A percentile compares a stretch with the other conserved stretches of the same genome.
phyloP scores from a whole-genome alignment of 2,888 invertebrate species.

The Epirrhoe tristata region DNA sequence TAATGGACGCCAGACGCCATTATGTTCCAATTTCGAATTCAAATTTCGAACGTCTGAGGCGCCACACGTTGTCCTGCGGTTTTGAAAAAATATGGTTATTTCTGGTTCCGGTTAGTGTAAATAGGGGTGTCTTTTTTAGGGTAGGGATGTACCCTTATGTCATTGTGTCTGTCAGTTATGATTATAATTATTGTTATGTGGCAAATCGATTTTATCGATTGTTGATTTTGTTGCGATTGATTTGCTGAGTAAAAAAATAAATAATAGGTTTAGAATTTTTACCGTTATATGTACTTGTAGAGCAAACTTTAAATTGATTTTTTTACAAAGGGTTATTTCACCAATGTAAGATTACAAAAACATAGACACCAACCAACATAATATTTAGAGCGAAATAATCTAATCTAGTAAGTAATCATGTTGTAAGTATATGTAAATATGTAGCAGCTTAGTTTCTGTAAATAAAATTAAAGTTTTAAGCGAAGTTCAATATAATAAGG shows the following conservation, averaged over 20 bases:
- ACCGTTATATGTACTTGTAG: not conserved
- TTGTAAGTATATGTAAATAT: too few species aligned
- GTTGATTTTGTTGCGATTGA: constrained; percentile 37
- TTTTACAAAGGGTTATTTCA: too few species aligned
- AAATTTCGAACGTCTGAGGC: constrained; percentile 60
- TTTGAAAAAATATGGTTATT: constrained; percentile 60
- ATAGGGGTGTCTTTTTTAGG: constrained; percentile 50
- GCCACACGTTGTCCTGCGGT: constrained; percentile 55
- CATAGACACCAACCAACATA: too few species aligned
- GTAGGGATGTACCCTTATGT: constrained; percentile 45
- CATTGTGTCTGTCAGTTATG: constrained; percentile 39
- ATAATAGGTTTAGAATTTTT: not conserved
- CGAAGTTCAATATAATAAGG: too few species aligned
- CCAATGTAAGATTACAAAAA: too few species aligned
- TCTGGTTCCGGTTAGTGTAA: constrained; percentile 56
- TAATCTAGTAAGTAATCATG: too few species aligned
- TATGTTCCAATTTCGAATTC: constrained; percentile 65
- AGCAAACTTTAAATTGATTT: too few species aligned
- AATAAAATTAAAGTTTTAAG: too few species aligned
- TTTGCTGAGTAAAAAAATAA: not conserved
- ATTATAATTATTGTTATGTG: constrained; percentile 48
- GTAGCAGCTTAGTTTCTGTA: too few species aligned
- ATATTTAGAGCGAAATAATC: too few species aligned
- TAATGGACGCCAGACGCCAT: constrained; percentile 66
- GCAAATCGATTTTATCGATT: constrained; percentile 44